These are phyloP conservation scores for Aramus guarauna DNA, from an alignment of 2,113 vertebrate species.

Conservation along the genomic window DNA sequence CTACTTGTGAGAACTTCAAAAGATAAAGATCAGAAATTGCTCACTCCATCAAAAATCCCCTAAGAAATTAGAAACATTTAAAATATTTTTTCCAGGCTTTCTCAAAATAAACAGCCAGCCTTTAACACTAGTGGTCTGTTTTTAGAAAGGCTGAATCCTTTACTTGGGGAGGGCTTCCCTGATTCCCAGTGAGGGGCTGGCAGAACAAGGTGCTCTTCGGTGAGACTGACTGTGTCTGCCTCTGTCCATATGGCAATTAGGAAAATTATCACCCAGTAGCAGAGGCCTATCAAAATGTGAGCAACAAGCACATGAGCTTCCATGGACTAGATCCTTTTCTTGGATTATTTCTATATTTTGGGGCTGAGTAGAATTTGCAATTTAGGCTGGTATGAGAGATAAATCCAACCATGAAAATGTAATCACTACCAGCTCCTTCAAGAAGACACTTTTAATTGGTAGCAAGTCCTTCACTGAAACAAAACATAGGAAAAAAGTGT, in stretches of 20 bases:
- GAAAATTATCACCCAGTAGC: background rate
- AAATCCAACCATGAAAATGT: background rate
- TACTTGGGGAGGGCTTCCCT: background rate
- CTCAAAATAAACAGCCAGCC: background rate
- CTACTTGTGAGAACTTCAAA: background rate
- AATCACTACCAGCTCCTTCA: background rate
- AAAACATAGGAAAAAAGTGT: background rate
- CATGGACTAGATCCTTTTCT: background rate
- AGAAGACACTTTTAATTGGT: background rate
- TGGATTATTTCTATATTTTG: background rate
- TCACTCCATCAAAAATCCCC: background rate
- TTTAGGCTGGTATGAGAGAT: background rate
- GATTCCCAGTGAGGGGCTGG: background rate
- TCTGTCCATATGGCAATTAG: background rate
- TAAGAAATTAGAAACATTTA: background rate
- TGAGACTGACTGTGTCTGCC: background rate
- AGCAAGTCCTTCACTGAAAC: background rate
- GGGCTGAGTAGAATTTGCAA: background rate
- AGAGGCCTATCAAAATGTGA: background rate
- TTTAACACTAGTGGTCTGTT: background rate
- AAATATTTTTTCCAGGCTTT: background rate
- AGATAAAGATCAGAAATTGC: background rate
- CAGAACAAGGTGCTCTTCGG: background rate
- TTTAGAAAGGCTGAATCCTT: background rate
- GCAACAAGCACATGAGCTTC: background rate